These are phyloP conservation scores for Caerostris darwini DNA, from an alignment of 1,140 invertebrate genomes.

Conservation along the genomic window DNA sequence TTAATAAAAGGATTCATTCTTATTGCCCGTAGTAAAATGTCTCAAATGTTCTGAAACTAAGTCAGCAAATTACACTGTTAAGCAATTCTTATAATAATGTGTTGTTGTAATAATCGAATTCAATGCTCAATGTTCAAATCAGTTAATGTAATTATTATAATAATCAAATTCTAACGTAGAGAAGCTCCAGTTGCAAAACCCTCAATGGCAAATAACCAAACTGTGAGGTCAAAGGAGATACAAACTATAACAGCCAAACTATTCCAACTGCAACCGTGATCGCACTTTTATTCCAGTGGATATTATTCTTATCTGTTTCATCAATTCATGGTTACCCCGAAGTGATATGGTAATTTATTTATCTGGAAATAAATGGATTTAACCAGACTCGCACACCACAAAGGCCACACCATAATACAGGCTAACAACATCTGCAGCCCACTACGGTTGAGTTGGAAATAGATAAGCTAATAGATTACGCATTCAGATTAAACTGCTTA, in stretches of 20 bases:
- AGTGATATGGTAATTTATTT: slow-evolving; percentile 15
- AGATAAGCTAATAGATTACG: slow-evolving; percentile 73
- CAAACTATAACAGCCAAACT: not conserved
- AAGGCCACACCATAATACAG: not conserved
- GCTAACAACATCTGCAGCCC: slow-evolving; percentile 20
- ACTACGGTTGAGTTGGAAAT: not conserved
- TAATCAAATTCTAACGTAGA: too few relatives aligned
- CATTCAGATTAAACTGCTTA: slow-evolving; percentile 68
- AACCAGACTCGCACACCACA: not conserved
- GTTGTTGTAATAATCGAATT: too few relatives aligned
- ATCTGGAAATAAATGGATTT: not conserved
- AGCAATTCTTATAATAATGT: too few relatives aligned
- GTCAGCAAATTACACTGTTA: too few relatives aligned
- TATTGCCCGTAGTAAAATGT: too few relatives aligned
- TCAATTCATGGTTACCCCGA: not conserved
- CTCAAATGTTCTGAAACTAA: too few relatives aligned
- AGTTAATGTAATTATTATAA: too few relatives aligned
- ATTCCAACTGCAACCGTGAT: not conserved
- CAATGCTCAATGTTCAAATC: too few relatives aligned
- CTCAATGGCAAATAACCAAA: too few relatives aligned
- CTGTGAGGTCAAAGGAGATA: not conserved
- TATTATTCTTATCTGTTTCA: not conserved
- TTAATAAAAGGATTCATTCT: too few relatives aligned
- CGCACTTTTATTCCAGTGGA: not conserved
- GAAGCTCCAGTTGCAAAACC: too few relatives aligned